Percentiles rank a stretch among this genome's conserved stretches.
Evolutionary conservation across 1,140 invertebrate genomes (phyloP).

Genomic region (Diachasma alloeum): DNA sequence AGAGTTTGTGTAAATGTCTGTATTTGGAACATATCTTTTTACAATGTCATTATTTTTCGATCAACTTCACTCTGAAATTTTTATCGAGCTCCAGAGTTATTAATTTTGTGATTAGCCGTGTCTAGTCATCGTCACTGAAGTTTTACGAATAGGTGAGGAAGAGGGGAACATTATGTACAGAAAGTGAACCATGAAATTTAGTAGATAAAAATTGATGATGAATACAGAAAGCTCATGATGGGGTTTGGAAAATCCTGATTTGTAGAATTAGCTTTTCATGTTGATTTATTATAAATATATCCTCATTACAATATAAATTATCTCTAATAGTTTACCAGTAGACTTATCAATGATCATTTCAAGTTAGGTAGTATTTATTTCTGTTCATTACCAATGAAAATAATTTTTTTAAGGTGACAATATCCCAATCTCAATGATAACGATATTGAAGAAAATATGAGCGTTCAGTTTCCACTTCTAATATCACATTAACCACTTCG

Average conservation of each 20-base stretch:
- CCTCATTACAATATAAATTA: constrained; percentile 19
- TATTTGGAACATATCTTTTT: background rate
- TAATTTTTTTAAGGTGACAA: too few species aligned
- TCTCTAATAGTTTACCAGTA: background rate
- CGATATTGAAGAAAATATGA: background rate
- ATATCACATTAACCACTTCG: constrained; percentile 31
- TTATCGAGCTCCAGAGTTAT: background rate
- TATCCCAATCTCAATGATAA: background rate
- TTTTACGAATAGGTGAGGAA: background rate
- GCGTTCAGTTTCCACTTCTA: constrained; percentile 12
- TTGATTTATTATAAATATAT: constrained; percentile 24
- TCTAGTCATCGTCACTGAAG: background rate
- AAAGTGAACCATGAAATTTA: background rate
- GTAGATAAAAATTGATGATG: background rate
- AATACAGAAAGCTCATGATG: background rate
- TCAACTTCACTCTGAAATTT: background rate
- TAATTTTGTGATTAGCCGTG: background rate
- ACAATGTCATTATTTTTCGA: background rate
- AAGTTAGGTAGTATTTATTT: background rate
- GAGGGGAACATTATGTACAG: background rate
- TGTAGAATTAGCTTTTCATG: background rate
- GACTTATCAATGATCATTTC: background rate
- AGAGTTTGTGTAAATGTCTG: background rate
- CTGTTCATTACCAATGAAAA: background rate
- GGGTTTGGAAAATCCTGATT: background rate